These are phyloP conservation scores for Hassar affinis DNA, from an alignment of 2,113 vertebrate genomes.

Conservation along the genomic window DNA sequence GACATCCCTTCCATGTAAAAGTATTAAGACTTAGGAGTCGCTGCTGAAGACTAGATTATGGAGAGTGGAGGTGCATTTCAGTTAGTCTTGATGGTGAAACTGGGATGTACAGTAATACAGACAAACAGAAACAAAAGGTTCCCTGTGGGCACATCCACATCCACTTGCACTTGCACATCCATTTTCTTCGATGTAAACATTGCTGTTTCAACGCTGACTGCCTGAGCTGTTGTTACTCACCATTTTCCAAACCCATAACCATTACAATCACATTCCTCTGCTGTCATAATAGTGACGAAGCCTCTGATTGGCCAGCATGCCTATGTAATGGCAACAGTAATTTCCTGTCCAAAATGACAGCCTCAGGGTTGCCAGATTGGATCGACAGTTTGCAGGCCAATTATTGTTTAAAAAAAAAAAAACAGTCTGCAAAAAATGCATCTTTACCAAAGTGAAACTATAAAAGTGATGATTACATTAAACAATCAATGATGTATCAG, in stretches of 20 bases:
- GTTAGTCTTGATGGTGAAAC: neutral
- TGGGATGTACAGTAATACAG: neutral
- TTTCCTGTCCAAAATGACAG: neutral
- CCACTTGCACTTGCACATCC: neutral
- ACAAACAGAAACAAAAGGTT: neutral
- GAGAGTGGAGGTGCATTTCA: neutral
- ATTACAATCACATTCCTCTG: neutral
- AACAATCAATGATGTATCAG: neutral
- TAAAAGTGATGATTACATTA: neutral
- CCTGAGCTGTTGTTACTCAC: neutral
- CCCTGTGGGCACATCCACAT: neutral
- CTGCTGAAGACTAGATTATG: too few relatives aligned
- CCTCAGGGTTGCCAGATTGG: neutral
- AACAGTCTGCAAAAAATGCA: neutral
- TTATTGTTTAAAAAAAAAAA: neutral
- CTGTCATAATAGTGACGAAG: conserved; percentile 30
- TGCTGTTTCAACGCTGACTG: neutral
- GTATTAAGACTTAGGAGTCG: too few relatives aligned
- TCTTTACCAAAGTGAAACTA: neutral
- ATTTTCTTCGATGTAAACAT: neutral
- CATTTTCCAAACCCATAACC: conserved; percentile 7
- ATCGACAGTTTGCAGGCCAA: neutral
- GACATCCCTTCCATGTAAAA: too few relatives aligned
- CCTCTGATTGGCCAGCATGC: neutral
- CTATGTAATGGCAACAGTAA: neutral